Conservation (phyloP, 2,113 vertebrate species). For the Ammodytes marinus region DNA sequence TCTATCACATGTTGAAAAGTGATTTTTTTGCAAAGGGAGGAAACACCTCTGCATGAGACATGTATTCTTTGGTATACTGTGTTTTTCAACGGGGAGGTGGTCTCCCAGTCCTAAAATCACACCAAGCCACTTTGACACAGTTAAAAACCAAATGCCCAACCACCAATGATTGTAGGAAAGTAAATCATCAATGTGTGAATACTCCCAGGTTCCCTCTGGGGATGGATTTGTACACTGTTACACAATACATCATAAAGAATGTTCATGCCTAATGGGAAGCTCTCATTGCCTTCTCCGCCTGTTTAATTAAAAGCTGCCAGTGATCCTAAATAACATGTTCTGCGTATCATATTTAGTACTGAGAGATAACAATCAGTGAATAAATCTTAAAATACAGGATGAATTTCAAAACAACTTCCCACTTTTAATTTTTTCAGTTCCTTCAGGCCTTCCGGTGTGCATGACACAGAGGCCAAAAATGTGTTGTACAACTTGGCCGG, state of each 20-base stretch:
- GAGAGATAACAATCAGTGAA: background rate
- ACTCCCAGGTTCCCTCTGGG: background rate
- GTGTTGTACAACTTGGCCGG: slow-evolving; percentile 30
- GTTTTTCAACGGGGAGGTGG: background rate
- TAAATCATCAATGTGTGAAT: background rate
- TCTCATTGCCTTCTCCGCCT: background rate
- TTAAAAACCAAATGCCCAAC: background rate
- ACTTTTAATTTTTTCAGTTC: background rate
- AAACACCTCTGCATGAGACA: background rate
- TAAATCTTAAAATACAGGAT: background rate
- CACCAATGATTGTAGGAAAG: background rate
- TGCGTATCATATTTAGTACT: background rate
- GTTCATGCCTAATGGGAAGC: slow-evolving; percentile 10
- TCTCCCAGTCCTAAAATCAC: background rate
- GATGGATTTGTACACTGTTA: background rate
- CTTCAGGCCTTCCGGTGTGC: background rate
- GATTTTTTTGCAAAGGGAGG: background rate
- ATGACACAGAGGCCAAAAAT: slow-evolving; percentile 27
- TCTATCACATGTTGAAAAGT: background rate
- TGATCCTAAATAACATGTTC: background rate
- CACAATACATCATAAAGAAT: background rate
- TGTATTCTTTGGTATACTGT: background rate
- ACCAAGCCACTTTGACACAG: background rate
- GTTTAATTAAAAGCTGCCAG: background rate
- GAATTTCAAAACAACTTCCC: background rate